Evolutionary conservation across 2,797 vertebrate species (phyloP).

Genomic region (Girardinus metallicus): DNA sequence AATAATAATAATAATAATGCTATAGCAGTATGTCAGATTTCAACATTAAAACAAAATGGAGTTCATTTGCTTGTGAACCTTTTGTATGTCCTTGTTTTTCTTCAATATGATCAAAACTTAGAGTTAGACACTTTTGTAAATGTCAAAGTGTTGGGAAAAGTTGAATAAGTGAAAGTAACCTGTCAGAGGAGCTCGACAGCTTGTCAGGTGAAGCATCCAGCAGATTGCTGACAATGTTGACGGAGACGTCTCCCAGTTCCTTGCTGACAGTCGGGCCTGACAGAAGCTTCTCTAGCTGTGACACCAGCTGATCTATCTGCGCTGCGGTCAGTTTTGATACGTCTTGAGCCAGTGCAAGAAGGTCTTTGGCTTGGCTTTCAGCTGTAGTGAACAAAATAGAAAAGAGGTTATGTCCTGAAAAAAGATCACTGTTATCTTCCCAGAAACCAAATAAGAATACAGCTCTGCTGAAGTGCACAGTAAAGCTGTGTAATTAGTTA

Average conservation of each 20-base stretch:
- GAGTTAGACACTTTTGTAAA: neutral
- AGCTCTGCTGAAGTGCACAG: neutral
- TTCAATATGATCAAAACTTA: neutral
- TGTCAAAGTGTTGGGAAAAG: neutral
- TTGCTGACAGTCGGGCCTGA: conserved; percentile 74
- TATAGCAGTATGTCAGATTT: neutral
- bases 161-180: conserved; percentile 67
- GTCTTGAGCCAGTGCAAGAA: conserved; percentile 67
- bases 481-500: neutral
- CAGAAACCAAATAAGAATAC: neutral
- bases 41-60: neutral
- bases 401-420: neutral
- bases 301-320: conserved; percentile 73
- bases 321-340: conserved; percentile 69
- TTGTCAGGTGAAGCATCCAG: conserved; percentile 75
- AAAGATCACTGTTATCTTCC: neutral
- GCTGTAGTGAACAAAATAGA: conserved; percentile 19
- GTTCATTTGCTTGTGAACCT: neutral
- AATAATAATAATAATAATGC: too few species aligned
- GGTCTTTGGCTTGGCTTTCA: conserved; percentile 28
- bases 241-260: conserved; percentile 75
- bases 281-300: conserved; percentile 71
- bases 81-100: neutral
- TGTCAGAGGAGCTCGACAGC: conserved; percentile 81
- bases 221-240: conserved; percentile 86